These are phyloP conservation scores for Sturnus vulgaris DNA, from an alignment of 2,113 vertebrate species.

Conservation along the genomic window DNA sequence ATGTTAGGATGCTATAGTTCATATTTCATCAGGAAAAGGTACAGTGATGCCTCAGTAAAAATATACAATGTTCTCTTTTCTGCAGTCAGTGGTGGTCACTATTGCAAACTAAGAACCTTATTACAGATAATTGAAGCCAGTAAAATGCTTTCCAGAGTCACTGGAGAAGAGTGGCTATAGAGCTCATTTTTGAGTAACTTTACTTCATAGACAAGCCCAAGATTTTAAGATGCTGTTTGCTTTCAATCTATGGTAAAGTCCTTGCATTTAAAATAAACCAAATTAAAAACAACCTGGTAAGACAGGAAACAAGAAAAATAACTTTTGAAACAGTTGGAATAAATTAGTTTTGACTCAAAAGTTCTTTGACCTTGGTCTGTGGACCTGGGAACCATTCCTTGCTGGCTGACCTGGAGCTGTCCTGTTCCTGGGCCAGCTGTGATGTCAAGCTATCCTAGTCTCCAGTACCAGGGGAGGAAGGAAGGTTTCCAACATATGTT, in stretches of 20 bases:
- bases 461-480: not conserved
- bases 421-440: not conserved
- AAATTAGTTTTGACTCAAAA: not conserved
- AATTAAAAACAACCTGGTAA: not conserved
- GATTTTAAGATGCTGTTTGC: not conserved
- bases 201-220: not conserved
- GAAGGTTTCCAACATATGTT: rapidly evolving
- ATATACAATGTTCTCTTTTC: rapidly evolving
- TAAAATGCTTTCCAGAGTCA: not conserved
- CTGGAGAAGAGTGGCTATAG: not conserved
- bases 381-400: not conserved
- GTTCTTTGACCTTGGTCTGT: not conserved
- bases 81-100: not conserved
- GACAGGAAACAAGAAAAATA: not conserved
- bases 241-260: not conserved
- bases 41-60: not conserved
- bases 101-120: not conserved
- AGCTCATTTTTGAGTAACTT: not conserved
- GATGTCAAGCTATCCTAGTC: not conserved
- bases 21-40: not conserved
- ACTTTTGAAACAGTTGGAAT: not conserved
- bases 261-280: not conserved
- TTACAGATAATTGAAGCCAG: not conserved
- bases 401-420: not conserved
- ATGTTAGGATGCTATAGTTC: not conserved